Evolutionary conservation across 2,888 invertebrate species (phyloP).

Genomic region (Chloroclysta siterata): DNA sequence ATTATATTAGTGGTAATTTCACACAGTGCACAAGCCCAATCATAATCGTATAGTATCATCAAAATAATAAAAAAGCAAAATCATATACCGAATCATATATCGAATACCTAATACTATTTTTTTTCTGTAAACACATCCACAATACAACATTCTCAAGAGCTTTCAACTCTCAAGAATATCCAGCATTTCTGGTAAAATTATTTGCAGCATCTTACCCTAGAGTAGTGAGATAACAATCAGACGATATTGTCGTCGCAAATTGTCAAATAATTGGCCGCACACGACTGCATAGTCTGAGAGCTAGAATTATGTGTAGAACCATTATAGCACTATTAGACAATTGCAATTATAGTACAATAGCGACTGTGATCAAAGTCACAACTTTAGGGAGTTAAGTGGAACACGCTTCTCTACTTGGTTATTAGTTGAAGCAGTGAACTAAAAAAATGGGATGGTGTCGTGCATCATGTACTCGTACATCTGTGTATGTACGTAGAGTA

Average conservation of each 20-base stretch:
- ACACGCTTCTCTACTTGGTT: slow-evolving; percentile 5
- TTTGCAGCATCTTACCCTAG: slow-evolving; percentile 4
- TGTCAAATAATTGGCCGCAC: slow-evolving; percentile 49
- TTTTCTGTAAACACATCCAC: neutral
- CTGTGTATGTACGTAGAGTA: too few relatives aligned
- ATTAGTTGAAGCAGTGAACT: slow-evolving; percentile 24
- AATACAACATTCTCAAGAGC: neutral
- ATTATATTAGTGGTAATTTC: too few relatives aligned
- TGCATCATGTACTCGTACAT: neutral
- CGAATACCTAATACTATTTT: too few relatives aligned
- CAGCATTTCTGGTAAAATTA: slow-evolving; percentile 4
- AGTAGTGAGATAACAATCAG: slow-evolving; percentile 46
- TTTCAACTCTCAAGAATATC: neutral
- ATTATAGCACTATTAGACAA: slow-evolving; percentile 16
- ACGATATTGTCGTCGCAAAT: slow-evolving; percentile 49
- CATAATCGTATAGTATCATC: too few relatives aligned
- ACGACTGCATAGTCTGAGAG: slow-evolving; percentile 24
- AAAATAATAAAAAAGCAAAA: too few relatives aligned
- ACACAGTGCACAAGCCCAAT: too few relatives aligned
- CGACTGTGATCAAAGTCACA: slow-evolving; percentile 14
- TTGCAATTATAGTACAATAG: slow-evolving; percentile 13
- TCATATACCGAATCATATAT: too few relatives aligned
- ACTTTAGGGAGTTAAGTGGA: neutral
- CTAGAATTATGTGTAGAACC: slow-evolving; percentile 10
- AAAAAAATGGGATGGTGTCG: slow-evolving; percentile 4